phyloP scores from a whole-genome alignment of 2,113 vertebrate genomes.

The Saccopteryx bilineata region DNA sequence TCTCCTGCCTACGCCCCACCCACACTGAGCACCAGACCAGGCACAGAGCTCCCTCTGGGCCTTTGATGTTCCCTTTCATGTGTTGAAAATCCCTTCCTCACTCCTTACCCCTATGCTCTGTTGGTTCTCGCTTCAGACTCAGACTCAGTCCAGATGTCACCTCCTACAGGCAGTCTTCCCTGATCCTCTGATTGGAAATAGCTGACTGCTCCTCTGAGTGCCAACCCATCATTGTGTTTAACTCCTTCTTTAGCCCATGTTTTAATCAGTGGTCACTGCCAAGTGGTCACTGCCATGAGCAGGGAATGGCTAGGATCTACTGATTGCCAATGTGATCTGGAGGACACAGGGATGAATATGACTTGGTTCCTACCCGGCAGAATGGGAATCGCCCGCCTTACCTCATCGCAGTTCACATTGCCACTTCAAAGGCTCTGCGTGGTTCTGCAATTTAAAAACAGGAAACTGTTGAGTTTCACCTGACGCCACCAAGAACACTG shows the following conservation, averaged over 20 bases:
- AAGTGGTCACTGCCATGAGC: background rate
- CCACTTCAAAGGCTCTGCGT: background rate
- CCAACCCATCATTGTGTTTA: rapidly evolving
- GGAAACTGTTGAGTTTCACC: background rate
- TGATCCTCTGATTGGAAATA: too few species aligned
- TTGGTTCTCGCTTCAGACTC: background rate
- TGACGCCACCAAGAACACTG: background rate
- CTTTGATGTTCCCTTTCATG: rapidly evolving
- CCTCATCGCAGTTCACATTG: background rate
- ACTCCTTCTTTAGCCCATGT: background rate
- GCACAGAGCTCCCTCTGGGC: background rate
- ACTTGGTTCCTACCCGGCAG: background rate
- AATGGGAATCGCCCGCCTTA: background rate
- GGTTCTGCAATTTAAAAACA: background rate
- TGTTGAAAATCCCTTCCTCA: background rate
- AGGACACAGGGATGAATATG: background rate
- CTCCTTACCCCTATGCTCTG: background rate
- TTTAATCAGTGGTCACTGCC: background rate
- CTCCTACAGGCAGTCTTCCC: background rate
- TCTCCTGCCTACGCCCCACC: background rate
- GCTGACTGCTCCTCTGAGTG: background rate
- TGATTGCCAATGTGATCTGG: background rate
- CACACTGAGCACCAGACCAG: rapidly evolving
- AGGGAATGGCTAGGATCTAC: background rate
- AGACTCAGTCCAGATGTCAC: background rate